Conservation (phyloP, 2,888 invertebrate species). For the Hetaerina titia region DNA sequence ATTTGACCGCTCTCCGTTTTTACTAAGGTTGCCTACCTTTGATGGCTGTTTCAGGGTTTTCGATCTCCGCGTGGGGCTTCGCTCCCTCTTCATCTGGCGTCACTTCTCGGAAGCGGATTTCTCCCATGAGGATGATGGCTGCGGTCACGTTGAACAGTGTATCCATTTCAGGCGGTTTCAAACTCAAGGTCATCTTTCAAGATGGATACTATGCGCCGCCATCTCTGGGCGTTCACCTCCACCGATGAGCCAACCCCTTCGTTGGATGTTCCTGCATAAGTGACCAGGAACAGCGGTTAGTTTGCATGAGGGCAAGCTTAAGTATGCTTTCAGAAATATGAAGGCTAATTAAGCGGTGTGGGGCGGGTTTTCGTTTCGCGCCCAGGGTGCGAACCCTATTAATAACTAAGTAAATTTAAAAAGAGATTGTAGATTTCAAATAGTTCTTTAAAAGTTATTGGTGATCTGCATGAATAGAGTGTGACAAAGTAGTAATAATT, state of each 20-base stretch:
- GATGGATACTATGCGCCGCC: slow-evolving; percentile 10
- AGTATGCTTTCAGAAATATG: too few species aligned
- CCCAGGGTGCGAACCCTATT: too few species aligned
- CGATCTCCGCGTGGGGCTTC: slow-evolving; percentile 82
- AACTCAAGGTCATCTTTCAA: slow-evolving; percentile 81
- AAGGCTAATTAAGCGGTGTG: too few species aligned
- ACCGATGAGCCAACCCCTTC: slow-evolving; percentile 78
- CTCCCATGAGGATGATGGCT: slow-evolving; percentile 88
- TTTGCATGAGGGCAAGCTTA: too few species aligned
- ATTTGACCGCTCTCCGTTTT: neutral
- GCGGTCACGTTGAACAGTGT: slow-evolving; percentile 85
- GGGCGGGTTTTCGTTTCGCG: too few species aligned
- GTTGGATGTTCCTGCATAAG: slow-evolving; percentile 33
- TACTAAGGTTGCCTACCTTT: slow-evolving; percentile 76
- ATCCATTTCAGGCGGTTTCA: slow-evolving; percentile 84
- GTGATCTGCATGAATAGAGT: too few species aligned
- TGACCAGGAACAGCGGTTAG: too few species aligned
- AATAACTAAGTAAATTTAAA: too few species aligned
- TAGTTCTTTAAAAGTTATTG: too few species aligned
- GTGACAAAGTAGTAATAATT: too few species aligned
- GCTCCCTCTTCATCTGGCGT: slow-evolving; percentile 78
- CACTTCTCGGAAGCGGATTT: slow-evolving; percentile 84
- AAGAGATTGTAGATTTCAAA: too few species aligned
- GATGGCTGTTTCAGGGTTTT: slow-evolving; percentile 85
- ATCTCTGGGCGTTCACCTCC: slow-evolving; percentile 75